A percentile compares a stretch with the other conserved stretches of the same genome.
phyloP scores from a whole-genome alignment of 2,888 invertebrate species.

The Aphodius sticticus region DNA sequence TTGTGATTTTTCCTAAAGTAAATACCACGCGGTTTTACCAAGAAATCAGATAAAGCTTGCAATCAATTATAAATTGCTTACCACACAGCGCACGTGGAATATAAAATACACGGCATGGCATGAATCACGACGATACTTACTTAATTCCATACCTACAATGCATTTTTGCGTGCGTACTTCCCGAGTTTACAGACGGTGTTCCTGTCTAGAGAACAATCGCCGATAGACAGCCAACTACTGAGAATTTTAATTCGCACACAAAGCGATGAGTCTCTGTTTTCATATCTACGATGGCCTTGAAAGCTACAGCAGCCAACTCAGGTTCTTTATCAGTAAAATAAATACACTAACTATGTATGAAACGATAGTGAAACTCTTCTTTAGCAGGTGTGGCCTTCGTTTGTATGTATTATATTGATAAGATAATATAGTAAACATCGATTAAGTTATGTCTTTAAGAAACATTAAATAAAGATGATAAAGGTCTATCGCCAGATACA shows the following conservation, averaged over 20 bases:
- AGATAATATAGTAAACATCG: no score
- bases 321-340: neutral
- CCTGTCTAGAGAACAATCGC: neutral
- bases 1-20: no score
- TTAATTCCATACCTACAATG: neutral
- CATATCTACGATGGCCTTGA: neutral
- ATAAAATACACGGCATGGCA: neutral
- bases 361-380: neutral
- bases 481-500: neutral
- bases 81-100: neutral
- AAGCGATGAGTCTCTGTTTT: neutral
- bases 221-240: neutral
- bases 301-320: neutral
- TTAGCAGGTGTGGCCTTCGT: neutral
- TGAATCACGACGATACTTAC: neutral
- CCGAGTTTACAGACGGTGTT: neutral
- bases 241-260: neutral
- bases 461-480: neutral
- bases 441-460: no score
- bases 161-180: neutral
- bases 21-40: neutral
- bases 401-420: no score
- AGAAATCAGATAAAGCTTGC: neutral
- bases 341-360: neutral
- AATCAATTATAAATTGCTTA: neutral